These are phyloP conservation scores for Coreius guichenoti DNA, from an alignment of 2,797 vertebrate genomes.

Conservation along the genomic window DNA sequence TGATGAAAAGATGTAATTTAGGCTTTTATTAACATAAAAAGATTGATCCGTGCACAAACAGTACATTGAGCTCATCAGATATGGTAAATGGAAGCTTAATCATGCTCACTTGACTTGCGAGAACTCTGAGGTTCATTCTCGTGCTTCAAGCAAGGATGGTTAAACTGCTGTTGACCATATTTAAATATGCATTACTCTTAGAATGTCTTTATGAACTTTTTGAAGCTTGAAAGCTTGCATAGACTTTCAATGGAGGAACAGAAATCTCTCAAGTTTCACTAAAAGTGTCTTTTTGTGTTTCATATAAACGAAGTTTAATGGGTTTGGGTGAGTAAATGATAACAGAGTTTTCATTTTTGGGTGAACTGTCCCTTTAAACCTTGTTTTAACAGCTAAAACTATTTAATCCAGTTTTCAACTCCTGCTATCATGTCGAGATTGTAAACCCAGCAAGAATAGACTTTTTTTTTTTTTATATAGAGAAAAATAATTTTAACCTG, in stretches of 20 bases:
- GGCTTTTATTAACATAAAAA: not conserved
- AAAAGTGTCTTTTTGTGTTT: not conserved
- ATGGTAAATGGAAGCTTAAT: not conserved
- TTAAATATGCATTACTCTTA: not conserved
- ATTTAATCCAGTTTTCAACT: not conserved
- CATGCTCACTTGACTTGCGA: not conserved
- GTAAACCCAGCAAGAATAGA: not conserved
- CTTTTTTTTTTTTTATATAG: not conserved
- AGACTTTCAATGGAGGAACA: not conserved
- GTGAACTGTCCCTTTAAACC: not conserved
- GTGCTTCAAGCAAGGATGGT: not conserved
- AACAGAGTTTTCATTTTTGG: not conserved
- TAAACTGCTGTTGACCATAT: not conserved
- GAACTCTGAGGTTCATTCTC: not conserved
- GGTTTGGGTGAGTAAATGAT: not conserved
- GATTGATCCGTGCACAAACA: not conserved
- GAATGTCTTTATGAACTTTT: not conserved
- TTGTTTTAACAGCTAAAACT: not conserved
- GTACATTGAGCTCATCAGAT: not conserved
- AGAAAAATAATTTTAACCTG: not conserved
- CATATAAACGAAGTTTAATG: too few species aligned
- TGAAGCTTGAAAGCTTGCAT: not conserved
- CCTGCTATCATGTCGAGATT: not conserved
- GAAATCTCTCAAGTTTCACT: not conserved
- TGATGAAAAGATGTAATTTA: not conserved